Base-by-base conservation (phyloP, 30 jellyfish, hydroid and myxozoan genomes). In the Pelagia noctiluca region DNA sequence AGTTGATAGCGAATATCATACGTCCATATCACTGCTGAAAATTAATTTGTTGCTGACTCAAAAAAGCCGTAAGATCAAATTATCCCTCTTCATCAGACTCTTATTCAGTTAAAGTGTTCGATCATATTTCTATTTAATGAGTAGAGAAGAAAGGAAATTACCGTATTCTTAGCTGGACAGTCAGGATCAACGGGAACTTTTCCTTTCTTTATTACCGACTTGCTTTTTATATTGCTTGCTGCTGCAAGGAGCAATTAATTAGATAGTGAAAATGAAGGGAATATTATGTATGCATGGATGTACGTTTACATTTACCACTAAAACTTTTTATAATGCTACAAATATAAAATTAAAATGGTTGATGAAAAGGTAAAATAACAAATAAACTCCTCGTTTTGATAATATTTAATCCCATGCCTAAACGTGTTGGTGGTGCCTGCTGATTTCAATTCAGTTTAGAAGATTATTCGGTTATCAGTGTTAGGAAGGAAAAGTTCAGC, bases 111-210 rank as follows among this genome's bases (percentile, higher is more conserved):
- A n/a, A n/a, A n/a, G n/a, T n/a, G n/a, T n/a, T n/a, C n/a, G n/a
- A n/a, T n/a, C n/a, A n/a, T n/a, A n/a, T n/a, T n/a, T n/a, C n/a
- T n/a, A n/a, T n/a, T n/a, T n/a, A 57, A 22, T n/a, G 65, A 5
- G 24, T 33, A 66, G 62, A 30, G 12, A 57, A 11, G 22, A 10
- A 78, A 2, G 0, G 24, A 2, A 24, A 23, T 26, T 50, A 87
- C 96, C 82, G 80, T 93, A 19, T 81, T 76, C 67, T 75, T 71
- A 16, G 36, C 90, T 2, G 95, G 84, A 47, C 98, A 93, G 22
- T 86, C 96, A 25, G 21, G 75, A 50, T 93, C 98, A 35, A 93
- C 98, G 0, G 98, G 98, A 0, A 81, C 95, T 72, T 82, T 87
- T 48, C 98, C 98, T 63, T 75, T 93, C 89, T 69, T 63, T 32